A percentile compares a stretch with the other conserved stretches of the same genome.
Conservation (phyloP, 2,113 vertebrate species). For the Hystrix brachyura region DNA sequence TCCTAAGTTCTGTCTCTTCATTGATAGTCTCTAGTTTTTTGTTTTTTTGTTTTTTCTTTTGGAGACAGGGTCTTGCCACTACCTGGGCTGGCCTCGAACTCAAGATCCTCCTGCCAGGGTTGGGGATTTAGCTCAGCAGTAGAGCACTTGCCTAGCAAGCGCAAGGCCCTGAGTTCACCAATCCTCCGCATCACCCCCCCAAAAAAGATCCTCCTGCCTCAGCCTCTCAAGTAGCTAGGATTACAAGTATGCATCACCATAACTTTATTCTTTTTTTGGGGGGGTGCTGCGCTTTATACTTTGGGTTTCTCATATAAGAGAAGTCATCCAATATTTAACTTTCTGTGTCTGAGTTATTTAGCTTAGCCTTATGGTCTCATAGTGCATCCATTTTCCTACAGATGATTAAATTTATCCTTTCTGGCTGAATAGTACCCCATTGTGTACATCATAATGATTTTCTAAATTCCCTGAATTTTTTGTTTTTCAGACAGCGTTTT, state of each 20-base stretch:
- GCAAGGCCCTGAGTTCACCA: too few species aligned
- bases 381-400: neutral
- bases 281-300: too few species aligned
- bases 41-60: neutral
- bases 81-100: too few species aligned
- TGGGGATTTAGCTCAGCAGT: too few species aligned
- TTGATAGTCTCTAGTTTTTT: neutral
- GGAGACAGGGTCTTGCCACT: neutral
- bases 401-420: neutral
- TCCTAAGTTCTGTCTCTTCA: neutral
- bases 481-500: neutral
- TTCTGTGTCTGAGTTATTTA: neutral
- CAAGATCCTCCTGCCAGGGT: too few species aligned
- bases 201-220: too few species aligned
- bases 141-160: too few species aligned
- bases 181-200: too few species aligned
- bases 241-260: too few species aligned
- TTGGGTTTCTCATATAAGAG: neutral
- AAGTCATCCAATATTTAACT: neutral
- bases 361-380: neutral
- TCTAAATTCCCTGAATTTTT: neutral
- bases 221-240: too few species aligned
- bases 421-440: neutral
- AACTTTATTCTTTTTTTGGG: too few species aligned
- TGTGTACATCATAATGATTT: neutral